These are phyloP conservation scores for Ommatoiulus sabulosus DNA, from an alignment of 2,888 invertebrate species.

Conservation along the genomic window DNA sequence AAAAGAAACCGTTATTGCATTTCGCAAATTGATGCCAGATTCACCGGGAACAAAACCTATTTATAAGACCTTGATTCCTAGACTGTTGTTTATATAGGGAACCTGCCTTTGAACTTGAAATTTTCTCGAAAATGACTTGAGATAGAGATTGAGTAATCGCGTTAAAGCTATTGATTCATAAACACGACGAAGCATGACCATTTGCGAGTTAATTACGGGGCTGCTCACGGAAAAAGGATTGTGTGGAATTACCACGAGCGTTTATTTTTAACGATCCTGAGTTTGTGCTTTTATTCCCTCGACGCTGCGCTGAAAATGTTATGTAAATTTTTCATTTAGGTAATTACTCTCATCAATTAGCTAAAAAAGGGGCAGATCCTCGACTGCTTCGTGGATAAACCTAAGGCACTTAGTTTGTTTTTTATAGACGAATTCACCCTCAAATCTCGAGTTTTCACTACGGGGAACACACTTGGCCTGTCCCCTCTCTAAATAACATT, in stretches of 20 bases:
- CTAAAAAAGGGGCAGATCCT: background rate
- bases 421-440: background rate
- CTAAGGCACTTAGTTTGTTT: background rate
- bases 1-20: no score
- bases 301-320: background rate
- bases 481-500: background rate
- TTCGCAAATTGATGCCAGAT: no score
- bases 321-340: background rate
- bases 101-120: no score
- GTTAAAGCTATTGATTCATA: no score
- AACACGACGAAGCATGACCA: no score
- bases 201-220: no score
- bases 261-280: background rate
- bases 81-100: no score
- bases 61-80: no score
- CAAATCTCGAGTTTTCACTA: background rate
- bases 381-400: background rate
- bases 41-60: no score
- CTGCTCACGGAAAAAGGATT: background rate
- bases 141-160: no score
- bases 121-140: no score
- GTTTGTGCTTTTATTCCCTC: background rate
- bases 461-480: background rate
- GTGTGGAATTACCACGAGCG: background rate
- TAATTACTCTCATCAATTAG: constrained; percentile 4